Evolutionary conservation across 2,797 vertebrate species (phyloP).

Genomic region (Miichthys miiuy): DNA sequence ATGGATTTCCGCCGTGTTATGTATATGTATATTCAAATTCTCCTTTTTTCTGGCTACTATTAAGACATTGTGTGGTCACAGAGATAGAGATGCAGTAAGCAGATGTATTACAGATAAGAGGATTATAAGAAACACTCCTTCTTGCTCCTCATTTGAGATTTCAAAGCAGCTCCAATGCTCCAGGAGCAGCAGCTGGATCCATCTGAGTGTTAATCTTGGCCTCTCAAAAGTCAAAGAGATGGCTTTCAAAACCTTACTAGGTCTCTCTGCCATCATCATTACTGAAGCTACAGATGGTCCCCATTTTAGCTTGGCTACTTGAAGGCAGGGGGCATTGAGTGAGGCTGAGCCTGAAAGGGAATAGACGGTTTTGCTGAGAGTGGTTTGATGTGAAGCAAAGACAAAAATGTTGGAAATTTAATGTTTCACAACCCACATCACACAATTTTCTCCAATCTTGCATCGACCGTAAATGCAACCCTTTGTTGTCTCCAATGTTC

Average conservation of each 20-base stretch:
- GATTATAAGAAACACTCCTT: constrained; percentile 65
- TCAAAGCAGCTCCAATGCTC: constrained; percentile 72
- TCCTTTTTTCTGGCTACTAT: constrained; percentile 33
- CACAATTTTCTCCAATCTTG: constrained; percentile 46
- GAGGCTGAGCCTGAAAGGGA: constrained; percentile 49
- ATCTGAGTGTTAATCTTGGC: constrained; percentile 71
- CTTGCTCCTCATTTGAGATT: constrained; percentile 75
- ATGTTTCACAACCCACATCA: constrained; percentile 43
- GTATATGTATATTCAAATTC: too few species aligned
- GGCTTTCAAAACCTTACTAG: constrained; percentile 73
- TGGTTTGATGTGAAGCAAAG: constrained; percentile 63
- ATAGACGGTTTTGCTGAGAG: constrained; percentile 49
- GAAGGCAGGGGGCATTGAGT: constrained; percentile 53
- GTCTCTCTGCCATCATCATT: constrained; percentile 73
- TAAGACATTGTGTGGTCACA: constrained; percentile 47
- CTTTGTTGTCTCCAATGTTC: constrained; percentile 18
- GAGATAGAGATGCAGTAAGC: constrained; percentile 43
- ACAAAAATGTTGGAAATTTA: constrained; percentile 59
- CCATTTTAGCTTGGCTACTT: constrained; percentile 63
- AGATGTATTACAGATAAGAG: constrained; percentile 75
- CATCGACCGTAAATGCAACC: constrained; percentile 4
- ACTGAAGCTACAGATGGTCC: constrained; percentile 72
- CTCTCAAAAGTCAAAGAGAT: constrained; percentile 73
- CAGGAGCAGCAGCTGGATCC: constrained; percentile 64
- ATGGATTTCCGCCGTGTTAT: not conserved